A percentile compares a stretch with the other conserved stretches of the same genome.
Conservation (phyloP, 2,797 vertebrate genomes). For the Melanotaenia boesemani region DNA sequence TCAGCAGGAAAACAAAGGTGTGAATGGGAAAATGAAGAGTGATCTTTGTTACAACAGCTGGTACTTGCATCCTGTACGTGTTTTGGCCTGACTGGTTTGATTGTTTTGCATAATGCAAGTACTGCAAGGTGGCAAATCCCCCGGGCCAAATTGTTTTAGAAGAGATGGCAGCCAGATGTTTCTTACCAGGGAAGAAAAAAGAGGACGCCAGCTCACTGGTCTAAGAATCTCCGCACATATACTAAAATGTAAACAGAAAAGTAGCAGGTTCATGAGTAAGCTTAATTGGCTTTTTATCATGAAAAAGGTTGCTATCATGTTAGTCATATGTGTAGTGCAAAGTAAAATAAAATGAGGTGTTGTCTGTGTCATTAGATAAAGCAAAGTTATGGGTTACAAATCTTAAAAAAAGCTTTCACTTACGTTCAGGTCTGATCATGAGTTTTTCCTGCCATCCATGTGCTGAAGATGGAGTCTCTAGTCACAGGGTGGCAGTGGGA, state of each 20-base stretch:
- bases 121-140: slow-evolving; percentile 62
- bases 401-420: not conserved
- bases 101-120: slow-evolving; percentile 70
- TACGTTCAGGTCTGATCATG: not conserved
- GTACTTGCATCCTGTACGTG: slow-evolving; percentile 57
- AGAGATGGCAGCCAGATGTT: slow-evolving; percentile 60
- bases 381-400: not conserved
- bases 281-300: no score
- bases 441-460: not conserved
- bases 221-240: slow-evolving; percentile 10
- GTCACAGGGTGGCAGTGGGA: no score
- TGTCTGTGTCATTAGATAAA: not conserved
- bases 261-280: not conserved
- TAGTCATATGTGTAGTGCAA: not conserved
- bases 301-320: not conserved
- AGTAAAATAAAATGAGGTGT: not conserved
- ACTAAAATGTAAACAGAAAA: slow-evolving; percentile 20
- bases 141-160: slow-evolving; percentile 42
- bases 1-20: slow-evolving; percentile 52
- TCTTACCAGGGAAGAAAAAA: slow-evolving; percentile 15
- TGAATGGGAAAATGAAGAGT: slow-evolving; percentile 54
- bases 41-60: slow-evolving; percentile 63
- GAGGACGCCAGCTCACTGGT: slow-evolving; percentile 29
- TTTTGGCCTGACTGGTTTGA: slow-evolving; percentile 57
- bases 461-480: not conserved